Percentiles rank a stretch among this genome's conserved stretches.
Evolutionary conservation across 2,113 vertebrate species (phyloP).

Genomic region (Chrysemys picta): DNA sequence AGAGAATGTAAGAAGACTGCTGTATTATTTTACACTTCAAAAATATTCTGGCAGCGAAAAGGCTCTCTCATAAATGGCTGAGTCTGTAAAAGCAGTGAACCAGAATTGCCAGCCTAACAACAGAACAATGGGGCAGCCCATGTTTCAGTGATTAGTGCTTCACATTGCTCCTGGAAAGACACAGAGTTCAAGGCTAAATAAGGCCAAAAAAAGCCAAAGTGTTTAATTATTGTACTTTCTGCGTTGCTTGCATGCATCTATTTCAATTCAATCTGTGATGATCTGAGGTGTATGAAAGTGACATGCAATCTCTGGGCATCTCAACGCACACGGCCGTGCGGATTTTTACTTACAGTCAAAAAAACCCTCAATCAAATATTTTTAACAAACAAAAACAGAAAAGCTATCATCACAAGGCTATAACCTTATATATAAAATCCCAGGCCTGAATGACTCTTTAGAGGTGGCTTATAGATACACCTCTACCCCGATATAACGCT

Average conservation of each 20-base stretch:
- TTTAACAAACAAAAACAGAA: conserved; percentile 15
- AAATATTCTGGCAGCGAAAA: neutral
- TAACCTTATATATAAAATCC: neutral
- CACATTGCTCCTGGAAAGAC: neutral
- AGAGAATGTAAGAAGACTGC: neutral
- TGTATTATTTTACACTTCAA: neutral
- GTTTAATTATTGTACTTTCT: neutral
- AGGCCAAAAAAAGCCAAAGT: neutral
- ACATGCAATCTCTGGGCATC: neutral
- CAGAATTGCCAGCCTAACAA: neutral
- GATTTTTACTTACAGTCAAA: neutral
- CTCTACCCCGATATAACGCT: too few relatives aligned
- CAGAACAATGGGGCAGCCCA: neutral
- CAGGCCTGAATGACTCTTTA: neutral
- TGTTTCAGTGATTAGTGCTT: neutral
- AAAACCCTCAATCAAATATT: neutral
- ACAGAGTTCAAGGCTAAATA: neutral
- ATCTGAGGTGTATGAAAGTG: neutral
- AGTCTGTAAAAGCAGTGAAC: neutral
- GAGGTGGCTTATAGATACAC: neutral
- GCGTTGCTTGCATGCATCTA: neutral
- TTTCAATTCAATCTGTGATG: neutral
- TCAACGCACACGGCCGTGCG: neutral
- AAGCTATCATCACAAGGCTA: neutral
- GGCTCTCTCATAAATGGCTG: neutral